Evolutionary conservation across 1,140 invertebrate genomes (phyloP), one percentile per base, ranked within the genome.

Genomic region (Uloborus diversus): DNA sequence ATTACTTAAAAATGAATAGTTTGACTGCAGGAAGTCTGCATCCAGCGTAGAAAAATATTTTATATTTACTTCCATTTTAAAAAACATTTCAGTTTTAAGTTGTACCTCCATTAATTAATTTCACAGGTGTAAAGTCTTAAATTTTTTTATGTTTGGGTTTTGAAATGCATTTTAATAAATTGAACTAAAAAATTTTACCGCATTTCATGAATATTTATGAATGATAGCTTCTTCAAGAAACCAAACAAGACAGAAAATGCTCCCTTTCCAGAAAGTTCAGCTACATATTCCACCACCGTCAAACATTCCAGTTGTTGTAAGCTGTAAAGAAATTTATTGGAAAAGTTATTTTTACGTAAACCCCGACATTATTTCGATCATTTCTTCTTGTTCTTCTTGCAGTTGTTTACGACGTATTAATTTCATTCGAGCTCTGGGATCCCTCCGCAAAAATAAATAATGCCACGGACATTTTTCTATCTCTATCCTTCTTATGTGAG

Each of bases 331-430:
- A 27, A 68, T 51, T 68, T 51, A 68, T 68, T 27, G 4, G 27
- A 25, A 0, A 17, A 37, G 23, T 57, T 17, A 35, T 61, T 73
- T 73, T 73, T 61, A 61, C 56, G 28, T 70, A 37, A 42, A 65
- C 32, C 32, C 4, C 20, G 33, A 42, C 20, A 65, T 65, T 65
- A 65, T 42, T 65, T 65, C 62, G 17, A 68, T 33, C 3, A 64
- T 75, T 64, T 53, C 59, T 51, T 75, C 28, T 3, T 61, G 59
- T 62, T 27, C 62, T 42, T 35, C 4, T 42, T n/a, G 20, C 13
- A 3, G n/a, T 75, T 75, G 71, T 75, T 75, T 75, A 75, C 59
- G 59, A 64, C 28, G 71, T 64, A 75, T 75, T 75, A 75, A 75
- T 75, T 75, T 75, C 71, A 64, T 53, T 37, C 20, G 30, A 11